Conservation (phyloP, 2,113 vertebrate genomes). For the Xyliphius kryptos region DNA sequence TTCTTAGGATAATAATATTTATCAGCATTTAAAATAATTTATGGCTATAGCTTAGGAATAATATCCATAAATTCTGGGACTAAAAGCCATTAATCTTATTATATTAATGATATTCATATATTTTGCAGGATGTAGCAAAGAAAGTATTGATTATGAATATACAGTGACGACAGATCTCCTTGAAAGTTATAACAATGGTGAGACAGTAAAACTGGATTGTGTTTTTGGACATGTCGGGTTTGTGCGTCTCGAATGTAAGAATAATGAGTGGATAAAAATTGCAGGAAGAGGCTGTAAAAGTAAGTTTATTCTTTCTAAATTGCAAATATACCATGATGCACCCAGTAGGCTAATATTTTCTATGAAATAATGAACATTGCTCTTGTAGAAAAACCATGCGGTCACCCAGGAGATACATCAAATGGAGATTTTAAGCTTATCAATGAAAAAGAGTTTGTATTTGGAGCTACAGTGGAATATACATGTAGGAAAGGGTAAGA, state of each 20-base stretch:
- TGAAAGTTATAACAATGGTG: not conserved
- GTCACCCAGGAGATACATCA: constrained; percentile 74
- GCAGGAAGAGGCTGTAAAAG: constrained; percentile 39
- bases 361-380: too few species aligned
- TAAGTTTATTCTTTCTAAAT: constrained; percentile 39
- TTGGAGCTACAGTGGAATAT: constrained; percentile 72
- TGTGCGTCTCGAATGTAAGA: constrained; percentile 43
- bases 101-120: not conserved
- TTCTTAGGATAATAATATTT: too few species aligned
- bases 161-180: constrained; percentile 27
- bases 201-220: constrained; percentile 50
- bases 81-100: too few species aligned
- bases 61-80: too few species aligned
- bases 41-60: too few species aligned
- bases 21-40: too few species aligned
- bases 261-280: constrained; percentile 6
- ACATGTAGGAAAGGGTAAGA: constrained; percentile 61
- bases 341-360: too few species aligned
- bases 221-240: constrained; percentile 49
- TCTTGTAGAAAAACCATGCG: constrained; percentile 71
- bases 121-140: constrained; percentile 44
- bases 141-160: not conserved
- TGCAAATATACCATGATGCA: too few species aligned
- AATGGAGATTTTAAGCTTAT: constrained; percentile 73
- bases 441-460: constrained; percentile 67